phyloP scores from a whole-genome alignment of 2,113 vertebrate species.

The Heliornis fulica region DNA sequence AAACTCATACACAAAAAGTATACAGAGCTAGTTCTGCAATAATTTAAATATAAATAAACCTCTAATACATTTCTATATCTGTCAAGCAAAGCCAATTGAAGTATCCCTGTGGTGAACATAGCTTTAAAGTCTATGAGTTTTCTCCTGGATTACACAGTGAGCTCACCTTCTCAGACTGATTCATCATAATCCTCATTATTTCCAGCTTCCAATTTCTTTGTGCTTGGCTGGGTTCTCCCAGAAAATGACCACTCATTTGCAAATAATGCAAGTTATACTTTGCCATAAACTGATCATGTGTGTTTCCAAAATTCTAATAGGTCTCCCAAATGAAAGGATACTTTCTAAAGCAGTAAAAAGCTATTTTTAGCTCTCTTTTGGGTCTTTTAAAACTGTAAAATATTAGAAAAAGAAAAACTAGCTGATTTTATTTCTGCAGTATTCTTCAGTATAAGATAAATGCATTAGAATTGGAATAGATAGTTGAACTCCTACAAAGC shows the following conservation, averaged over 20 bases:
- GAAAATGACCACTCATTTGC: not conserved
- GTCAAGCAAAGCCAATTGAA: constrained; percentile 19
- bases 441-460: not conserved
- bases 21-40: not conserved
- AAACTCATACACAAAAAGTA: not conserved
- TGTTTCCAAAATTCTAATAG: not conserved
- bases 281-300: not conserved
- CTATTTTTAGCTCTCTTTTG: not conserved
- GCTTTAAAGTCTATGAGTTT: not conserved
- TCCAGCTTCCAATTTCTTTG: not conserved
- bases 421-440: too few relatives aligned
- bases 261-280: not conserved
- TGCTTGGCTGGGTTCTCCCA: not conserved
- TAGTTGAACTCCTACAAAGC: not conserved
- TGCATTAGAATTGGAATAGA: not conserved
- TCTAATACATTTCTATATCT: not conserved
- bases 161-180: not conserved
- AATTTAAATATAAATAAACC: not conserved
- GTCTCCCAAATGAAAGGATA: not conserved
- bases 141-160: not conserved
- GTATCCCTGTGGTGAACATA: not conserved
- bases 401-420: too few relatives aligned
- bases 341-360: not conserved
- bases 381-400: too few relatives aligned
- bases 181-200: constrained; percentile 25